Percentiles rank a stretch among this genome's conserved stretches.
These are phyloP conservation scores for Puffinus mauretanicus DNA, from an alignment of 2,113 vertebrate genomes.

Conservation along the genomic window DNA sequence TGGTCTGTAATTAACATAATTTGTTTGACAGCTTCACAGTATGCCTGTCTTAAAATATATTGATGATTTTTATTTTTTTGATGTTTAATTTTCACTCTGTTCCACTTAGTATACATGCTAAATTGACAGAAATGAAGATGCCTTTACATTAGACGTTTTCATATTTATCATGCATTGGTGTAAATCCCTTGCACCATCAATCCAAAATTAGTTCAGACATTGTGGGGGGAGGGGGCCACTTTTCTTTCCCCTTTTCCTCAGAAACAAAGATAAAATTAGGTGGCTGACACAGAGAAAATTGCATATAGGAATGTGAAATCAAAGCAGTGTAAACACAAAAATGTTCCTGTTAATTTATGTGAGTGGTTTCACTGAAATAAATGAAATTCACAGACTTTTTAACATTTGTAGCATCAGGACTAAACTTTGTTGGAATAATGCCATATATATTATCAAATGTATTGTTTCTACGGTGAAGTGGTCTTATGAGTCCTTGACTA, in stretches of 20 bases:
- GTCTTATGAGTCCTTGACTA: neutral
- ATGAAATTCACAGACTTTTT: neutral
- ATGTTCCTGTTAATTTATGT: neutral
- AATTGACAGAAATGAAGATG: neutral
- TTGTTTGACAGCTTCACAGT: conserved; percentile 35
- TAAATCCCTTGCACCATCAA: neutral
- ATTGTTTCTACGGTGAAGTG: neutral
- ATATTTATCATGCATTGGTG: neutral
- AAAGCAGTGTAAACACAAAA: neutral
- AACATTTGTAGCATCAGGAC: neutral
- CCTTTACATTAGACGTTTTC: neutral
- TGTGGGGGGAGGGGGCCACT: neutral
- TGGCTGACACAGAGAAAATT: neutral
- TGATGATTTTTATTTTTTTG: neutral
- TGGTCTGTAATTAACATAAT: conserved; percentile 59
- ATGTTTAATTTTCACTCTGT: conserved; percentile 9
- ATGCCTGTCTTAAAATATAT: conserved; percentile 45
- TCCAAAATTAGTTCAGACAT: neutral
- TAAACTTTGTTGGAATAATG: neutral
- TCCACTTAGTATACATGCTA: neutral
- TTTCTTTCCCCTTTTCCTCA: neutral
- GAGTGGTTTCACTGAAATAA: neutral
- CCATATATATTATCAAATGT: neutral
- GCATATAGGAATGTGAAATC: neutral
- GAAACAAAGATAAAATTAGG: neutral